Percentiles rank a stretch among this genome's conserved stretches.
Conservation (phyloP, 1,140 invertebrate species). For the Trypoxylus dichotomus region DNA sequence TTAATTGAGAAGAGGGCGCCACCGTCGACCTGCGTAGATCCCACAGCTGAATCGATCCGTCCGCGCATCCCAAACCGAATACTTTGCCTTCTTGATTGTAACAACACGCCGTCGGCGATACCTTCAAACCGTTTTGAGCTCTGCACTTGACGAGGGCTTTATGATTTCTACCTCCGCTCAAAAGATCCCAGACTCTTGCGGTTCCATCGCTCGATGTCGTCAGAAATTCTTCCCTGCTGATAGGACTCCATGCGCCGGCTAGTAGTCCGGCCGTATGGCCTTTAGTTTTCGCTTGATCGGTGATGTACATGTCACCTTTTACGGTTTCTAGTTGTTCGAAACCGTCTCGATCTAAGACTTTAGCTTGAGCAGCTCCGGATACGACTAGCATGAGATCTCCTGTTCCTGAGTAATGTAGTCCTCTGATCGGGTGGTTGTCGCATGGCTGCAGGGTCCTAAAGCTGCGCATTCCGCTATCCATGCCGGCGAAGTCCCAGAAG, state of each 20-base stretch:
- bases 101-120: constrained; percentile 80
- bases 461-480: constrained; percentile 88
- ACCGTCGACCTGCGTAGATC: constrained; percentile 85
- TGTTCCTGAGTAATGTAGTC: constrained; percentile 88
- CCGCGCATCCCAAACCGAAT: constrained; percentile 87
- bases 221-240: constrained; percentile 88
- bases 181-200: constrained; percentile 86
- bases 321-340: constrained; percentile 94
- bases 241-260: constrained; percentile 92
- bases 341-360: constrained; percentile 94
- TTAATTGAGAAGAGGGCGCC: constrained; percentile 75
- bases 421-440: constrained; percentile 92
- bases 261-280: constrained; percentile 94
- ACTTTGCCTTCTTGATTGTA: constrained; percentile 88
- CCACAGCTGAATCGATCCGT: constrained; percentile 98
- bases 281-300: constrained; percentile 92
- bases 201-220: constrained; percentile 94
- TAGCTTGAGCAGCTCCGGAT: constrained; percentile 89
- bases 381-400: constrained; percentile 94
- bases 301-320: constrained; percentile 96
- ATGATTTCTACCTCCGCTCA: constrained; percentile 73
- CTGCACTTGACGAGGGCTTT: constrained; percentile 88
- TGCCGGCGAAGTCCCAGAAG: constrained; percentile 98
- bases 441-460: constrained; percentile 92
- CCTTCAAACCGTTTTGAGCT: constrained; percentile 85